Evolutionary conservation across 2,888 invertebrate genomes (phyloP).

Genomic region (Cepaea hortensis): DNA sequence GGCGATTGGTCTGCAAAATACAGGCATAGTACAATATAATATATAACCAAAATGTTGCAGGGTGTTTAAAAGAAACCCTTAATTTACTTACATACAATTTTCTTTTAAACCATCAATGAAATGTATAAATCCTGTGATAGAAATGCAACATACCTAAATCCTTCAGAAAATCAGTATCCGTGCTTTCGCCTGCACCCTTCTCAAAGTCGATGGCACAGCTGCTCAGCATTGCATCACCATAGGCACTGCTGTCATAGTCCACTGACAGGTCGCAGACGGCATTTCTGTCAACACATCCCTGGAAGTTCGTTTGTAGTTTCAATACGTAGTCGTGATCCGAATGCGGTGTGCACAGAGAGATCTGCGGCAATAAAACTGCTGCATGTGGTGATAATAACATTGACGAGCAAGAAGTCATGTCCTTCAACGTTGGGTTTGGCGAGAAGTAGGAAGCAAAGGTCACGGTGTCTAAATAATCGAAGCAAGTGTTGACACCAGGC

Average conservation of each 20-base stretch:
- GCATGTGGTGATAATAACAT: neutral
- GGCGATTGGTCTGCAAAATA: no score
- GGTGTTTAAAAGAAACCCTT: no score
- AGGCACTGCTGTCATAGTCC: neutral
- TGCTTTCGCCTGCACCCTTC: neutral
- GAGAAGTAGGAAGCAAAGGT: neutral
- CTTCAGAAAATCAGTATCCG: constrained; percentile 25
- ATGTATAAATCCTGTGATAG: no score
- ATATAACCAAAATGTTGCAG: no score
- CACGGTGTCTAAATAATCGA: constrained; percentile 19
- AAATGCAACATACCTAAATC: constrained; percentile 21
- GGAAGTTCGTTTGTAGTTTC: neutral
- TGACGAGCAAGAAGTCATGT: neutral
- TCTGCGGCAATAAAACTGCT: neutral
- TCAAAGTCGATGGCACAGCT: constrained; percentile 31
- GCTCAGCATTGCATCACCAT: constrained; percentile 35
- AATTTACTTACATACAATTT: no score
- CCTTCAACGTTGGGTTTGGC: neutral
- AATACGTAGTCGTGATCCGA: constrained; percentile 34
- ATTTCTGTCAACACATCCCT: neutral
- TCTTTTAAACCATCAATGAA: no score
- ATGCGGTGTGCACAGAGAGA: neutral
- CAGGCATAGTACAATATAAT: no score
- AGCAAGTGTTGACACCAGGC: constrained; percentile 24
- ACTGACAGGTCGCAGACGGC: neutral